A percentile compares a stretch with the other conserved stretches of the same genome.
phyloP scores from a whole-genome alignment of 2,797 vertebrate genomes.

The Coilia nasus region DNA sequence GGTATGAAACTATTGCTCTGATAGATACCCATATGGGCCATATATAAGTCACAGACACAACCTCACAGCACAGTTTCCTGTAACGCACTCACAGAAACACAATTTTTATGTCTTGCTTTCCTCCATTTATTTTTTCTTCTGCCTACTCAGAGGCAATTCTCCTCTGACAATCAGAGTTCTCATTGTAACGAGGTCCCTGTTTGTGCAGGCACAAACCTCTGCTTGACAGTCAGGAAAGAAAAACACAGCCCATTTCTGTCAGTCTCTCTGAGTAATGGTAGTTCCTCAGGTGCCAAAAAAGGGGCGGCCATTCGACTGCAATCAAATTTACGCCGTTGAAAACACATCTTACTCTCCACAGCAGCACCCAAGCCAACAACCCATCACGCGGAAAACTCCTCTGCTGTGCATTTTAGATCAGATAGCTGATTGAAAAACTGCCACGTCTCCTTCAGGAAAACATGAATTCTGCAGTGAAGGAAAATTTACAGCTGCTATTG shows the following conservation, averaged over 20 bases:
- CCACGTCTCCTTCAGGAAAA: constrained; percentile 26
- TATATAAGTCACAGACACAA: neutral
- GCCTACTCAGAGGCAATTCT: neutral
- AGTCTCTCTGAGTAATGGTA: constrained; percentile 34
- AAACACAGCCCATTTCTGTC: constrained; percentile 36
- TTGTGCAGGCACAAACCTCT: constrained; percentile 34
- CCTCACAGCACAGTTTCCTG: neutral
- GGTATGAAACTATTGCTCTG: no score
- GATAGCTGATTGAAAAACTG: constrained; percentile 46
- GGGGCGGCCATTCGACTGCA: neutral
- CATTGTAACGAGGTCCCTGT: constrained; percentile 39
- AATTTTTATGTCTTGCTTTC: neutral
- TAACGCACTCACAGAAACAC: neutral
- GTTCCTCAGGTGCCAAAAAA: constrained; percentile 28
- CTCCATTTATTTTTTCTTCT: neutral
- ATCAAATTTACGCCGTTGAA: neutral
- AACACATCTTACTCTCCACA: neutral
- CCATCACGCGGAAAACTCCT: neutral
- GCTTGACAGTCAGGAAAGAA: neutral
- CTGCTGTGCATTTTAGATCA: constrained; percentile 32
- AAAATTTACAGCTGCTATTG: constrained; percentile 32
- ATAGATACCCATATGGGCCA: no score
- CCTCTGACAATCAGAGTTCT: constrained; percentile 30
- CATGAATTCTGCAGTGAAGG: constrained; percentile 34
- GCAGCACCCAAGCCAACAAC: neutral